Percentiles rank a stretch among this genome's conserved stretches.
Conservation (phyloP, 2,888 invertebrate genomes). For the Apomyelois bistriatella region DNA sequence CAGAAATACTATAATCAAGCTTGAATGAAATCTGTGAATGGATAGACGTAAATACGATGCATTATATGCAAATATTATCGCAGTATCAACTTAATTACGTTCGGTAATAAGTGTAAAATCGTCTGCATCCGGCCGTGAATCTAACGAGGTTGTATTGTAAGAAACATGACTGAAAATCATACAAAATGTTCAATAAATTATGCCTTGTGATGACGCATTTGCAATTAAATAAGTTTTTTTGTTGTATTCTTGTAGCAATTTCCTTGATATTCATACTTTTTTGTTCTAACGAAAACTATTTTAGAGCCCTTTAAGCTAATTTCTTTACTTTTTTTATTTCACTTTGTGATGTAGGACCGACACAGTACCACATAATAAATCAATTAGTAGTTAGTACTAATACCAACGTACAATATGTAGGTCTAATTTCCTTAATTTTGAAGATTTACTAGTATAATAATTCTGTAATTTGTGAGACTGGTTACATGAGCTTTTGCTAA, state of each 20-base stretch:
- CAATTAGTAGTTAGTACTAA: no score
- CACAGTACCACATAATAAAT: no score
- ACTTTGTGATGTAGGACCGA: no score
- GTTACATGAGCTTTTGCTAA: no score
- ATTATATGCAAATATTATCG: conserved; percentile 72
- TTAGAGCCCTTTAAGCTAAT: no score
- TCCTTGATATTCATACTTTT: no score
- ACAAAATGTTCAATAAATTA: background rate
- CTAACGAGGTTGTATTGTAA: conserved; percentile 3
- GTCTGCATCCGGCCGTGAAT: conserved; percentile 45
- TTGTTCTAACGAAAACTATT: no score
- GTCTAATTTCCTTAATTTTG: no score
- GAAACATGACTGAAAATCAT: background rate
- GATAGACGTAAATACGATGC: conserved; percentile 27
- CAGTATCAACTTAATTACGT: conserved; percentile 60
- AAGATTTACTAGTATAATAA: no score
- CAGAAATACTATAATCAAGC: conserved; percentile 12
- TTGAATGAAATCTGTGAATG: conserved; percentile 22
- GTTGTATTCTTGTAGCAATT: background rate
- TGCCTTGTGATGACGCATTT: conserved; percentile 1
- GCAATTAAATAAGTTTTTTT: background rate
- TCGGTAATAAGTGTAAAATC: conserved; percentile 57
- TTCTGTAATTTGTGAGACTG: no score
- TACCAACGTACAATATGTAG: no score
- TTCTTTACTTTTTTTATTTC: no score